These are phyloP conservation scores for Denticeps clupeoides DNA, from an alignment of 2,797 vertebrate species.

Conservation along the genomic window DNA sequence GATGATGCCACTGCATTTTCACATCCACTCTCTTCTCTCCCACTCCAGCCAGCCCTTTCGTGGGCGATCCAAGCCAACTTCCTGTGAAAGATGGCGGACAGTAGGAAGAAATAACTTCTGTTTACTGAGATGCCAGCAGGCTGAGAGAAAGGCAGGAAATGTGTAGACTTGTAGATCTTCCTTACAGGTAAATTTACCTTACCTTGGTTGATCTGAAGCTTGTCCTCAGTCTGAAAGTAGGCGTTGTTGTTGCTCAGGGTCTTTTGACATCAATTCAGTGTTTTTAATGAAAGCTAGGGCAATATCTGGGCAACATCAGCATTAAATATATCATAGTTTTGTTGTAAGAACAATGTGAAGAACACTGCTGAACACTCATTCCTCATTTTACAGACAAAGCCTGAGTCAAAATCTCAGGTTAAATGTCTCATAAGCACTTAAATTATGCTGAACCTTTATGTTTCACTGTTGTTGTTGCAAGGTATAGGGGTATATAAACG, in stretches of 20 bases:
- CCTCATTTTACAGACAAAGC: too few relatives aligned
- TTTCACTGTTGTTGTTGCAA: too few relatives aligned
- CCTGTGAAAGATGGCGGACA: constrained; percentile 55
- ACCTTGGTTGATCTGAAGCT: constrained; percentile 1
- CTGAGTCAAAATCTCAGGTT: too few relatives aligned
- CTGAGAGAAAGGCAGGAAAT: constrained; percentile 15
- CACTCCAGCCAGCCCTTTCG: constrained; percentile 58
- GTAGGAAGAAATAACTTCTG: constrained; percentile 27
- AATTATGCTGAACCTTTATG: too few relatives aligned
- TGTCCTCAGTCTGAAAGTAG: constrained; percentile 20
- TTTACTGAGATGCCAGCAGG: constrained; percentile 10
- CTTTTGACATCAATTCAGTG: too few relatives aligned
- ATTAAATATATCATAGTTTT: too few relatives aligned
- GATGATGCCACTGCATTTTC: neutral
- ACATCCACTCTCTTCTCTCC: neutral
- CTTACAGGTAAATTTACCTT: constrained; percentile 16
- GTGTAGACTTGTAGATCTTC: constrained; percentile 1
- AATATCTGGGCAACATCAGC: too few relatives aligned
- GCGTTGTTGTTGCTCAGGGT: constrained; percentile 41
- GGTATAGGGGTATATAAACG: too few relatives aligned
- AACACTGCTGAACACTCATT: too few relatives aligned
- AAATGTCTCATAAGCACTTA: too few relatives aligned
- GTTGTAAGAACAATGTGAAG: too few relatives aligned
- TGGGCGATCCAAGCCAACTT: constrained; percentile 71
- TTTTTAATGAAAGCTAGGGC: too few relatives aligned